Base-by-base conservation (phyloP, 2,888 invertebrate species). In the Pegoplata infirma region DNA sequence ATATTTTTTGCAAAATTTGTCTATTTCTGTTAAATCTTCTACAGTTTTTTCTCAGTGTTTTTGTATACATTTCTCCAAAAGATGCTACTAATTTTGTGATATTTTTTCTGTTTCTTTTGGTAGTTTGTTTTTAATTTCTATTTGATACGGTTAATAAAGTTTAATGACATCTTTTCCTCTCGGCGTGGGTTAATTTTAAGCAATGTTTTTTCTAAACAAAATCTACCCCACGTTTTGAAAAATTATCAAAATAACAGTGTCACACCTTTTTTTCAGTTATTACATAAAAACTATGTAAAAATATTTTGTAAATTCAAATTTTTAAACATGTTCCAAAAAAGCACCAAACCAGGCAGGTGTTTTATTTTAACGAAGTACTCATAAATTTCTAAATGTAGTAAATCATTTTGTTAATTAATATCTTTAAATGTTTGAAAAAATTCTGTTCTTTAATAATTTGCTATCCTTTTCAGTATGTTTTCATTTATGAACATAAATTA, bases 121-220 rank as follows among this genome's bases (percentile, higher is more conserved):
- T 4, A n/a, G 44, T 16, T 14, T 44, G 2, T 44, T 19, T n/a
- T 5, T 12, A 47, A 23, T 40, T 40, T 25, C 64, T 5, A 51
- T 66, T 67, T 49, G 76, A 63, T 53, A 67, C 76, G 72, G 56
- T 51, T 67, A 77, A 77, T 77, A 25, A 77, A 72, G 56, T 68
- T 72, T 77, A 25, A 77, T 63, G 32, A 16, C 53, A 61, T 32
- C 28, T 59, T 25, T 16, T 46, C 44, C 32, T 23, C 46, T 56
- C 17, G n/a, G 49, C 49, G 36, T 40, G 53, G 32, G 53, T 67
- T 55, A 44, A n/a, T 56, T 47, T n/a, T 10, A 8, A 40, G 16
- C 5, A 19, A 21, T 7, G 10, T 32, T 28, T 47, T 21, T 3
- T 21, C 2, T 14, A 25, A 36, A 12, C n/a, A 58, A 21, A 68